Evolutionary conservation across 2,797 vertebrate genomes (phyloP).

Genomic region (Chelon labrosus): DNA sequence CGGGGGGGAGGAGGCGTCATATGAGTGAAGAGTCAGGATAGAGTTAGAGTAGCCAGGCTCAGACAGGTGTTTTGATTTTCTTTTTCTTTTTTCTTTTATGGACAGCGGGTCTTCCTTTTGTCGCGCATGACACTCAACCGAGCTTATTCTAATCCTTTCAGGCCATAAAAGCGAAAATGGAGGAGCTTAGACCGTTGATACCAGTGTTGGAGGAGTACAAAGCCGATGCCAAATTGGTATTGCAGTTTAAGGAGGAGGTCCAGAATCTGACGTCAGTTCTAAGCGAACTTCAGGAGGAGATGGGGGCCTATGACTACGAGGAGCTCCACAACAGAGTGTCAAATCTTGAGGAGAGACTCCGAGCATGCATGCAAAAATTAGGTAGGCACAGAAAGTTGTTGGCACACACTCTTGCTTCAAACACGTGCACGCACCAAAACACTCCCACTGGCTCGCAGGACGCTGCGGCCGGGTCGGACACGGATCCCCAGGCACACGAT

Average conservation of each 20-base stretch:
- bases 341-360: slow-evolving; percentile 99
- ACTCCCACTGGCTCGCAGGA: slow-evolving; percentile 40
- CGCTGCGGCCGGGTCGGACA: slow-evolving; percentile 43
- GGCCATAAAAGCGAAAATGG: slow-evolving; percentile 99
- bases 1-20: slow-evolving; percentile 51
- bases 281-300: slow-evolving; percentile 98
- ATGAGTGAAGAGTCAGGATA: slow-evolving; percentile 78
- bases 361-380: slow-evolving; percentile 99
- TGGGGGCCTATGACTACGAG: slow-evolving; percentile 99
- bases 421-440: slow-evolving; percentile 58
- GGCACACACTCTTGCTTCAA: slow-evolving; percentile 70
- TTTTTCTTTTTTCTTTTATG: slow-evolving; percentile 59
- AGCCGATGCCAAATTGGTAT: slow-evolving; percentile 99
- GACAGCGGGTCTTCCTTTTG: slow-evolving; percentile 76
- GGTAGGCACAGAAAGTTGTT: slow-evolving; percentile 91
- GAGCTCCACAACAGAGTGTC: slow-evolving; percentile 98
- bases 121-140: slow-evolving; percentile 94
- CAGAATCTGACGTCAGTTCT: slow-evolving; percentile 99
- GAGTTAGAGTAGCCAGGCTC: slow-evolving; percentile 87
- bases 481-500: slow-evolving; percentile 61
- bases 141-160: slow-evolving; percentile 98
- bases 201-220: slow-evolving; percentile 99
- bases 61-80: slow-evolving; percentile 75
- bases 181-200: slow-evolving; percentile 99
- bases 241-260: slow-evolving; percentile 99